phyloP scores from a whole-genome alignment of 2,888 invertebrate species.

The Cheiracanthium punctorium region DNA sequence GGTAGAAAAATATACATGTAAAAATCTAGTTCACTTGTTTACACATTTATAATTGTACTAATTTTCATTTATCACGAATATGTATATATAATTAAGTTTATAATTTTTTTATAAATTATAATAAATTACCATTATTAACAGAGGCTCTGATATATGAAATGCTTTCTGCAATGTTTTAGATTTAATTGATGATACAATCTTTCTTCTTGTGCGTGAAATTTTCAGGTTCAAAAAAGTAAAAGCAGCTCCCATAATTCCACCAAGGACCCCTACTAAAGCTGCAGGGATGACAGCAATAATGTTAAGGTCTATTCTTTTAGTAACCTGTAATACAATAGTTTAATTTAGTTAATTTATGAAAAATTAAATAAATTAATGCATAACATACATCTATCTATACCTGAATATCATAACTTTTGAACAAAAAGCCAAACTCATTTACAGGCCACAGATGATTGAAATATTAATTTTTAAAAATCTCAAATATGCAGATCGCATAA shows the following conservation, averaged over 20 bases:
- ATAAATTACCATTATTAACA: conserved; percentile 73
- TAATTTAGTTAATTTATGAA: background rate
- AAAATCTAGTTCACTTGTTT: too few relatives aligned
- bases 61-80: too few relatives aligned
- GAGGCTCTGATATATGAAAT: conserved; percentile 75
- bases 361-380: too few relatives aligned
- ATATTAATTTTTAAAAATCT: too few relatives aligned
- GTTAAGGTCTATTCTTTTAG: conserved; percentile 76
- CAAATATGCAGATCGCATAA: too few relatives aligned
- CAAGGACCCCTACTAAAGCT: conserved; percentile 76
- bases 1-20: too few relatives aligned
- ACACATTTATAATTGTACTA: too few relatives aligned
- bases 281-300: conserved; percentile 77
- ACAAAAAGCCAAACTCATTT: too few relatives aligned
- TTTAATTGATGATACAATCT: conserved; percentile 74
- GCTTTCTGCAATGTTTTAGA: conserved; percentile 73
- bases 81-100: background rate
- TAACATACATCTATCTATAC: too few relatives aligned
- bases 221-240: conserved; percentile 77
- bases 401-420: too few relatives aligned
- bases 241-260: conserved; percentile 76
- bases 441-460: too few relatives aligned
- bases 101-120: too few relatives aligned
- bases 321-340: conserved; percentile 72
- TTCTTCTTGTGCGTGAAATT: conserved; percentile 75